A percentile compares a stretch with the other conserved stretches of the same genome.
Evolutionary conservation across 2,797 vertebrate genomes (phyloP).

Genomic region (Eospalax fontanierii): DNA sequence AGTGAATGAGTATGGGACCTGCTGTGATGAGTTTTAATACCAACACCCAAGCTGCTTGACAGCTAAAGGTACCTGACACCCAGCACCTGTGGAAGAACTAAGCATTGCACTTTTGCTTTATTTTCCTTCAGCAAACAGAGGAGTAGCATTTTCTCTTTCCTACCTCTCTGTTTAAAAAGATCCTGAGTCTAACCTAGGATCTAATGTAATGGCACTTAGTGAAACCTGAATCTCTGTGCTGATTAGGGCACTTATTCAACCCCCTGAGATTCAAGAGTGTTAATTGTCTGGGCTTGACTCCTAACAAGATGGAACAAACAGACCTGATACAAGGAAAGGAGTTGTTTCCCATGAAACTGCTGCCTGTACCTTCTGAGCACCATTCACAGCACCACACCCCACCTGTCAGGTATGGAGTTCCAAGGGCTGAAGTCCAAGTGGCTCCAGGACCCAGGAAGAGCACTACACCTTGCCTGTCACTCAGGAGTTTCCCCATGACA

Average conservation of each 20-base stretch:
- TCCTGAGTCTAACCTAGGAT: neutral
- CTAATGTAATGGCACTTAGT: neutral
- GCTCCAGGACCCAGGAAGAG: conserved; percentile 4
- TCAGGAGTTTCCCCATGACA: neutral
- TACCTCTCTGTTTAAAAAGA: neutral
- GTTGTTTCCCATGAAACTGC: neutral
- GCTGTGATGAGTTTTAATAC: neutral
- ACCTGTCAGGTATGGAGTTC: neutral
- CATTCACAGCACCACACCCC: neutral
- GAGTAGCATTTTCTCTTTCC: neutral
- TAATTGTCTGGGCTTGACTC: neutral
- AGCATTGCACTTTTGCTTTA: neutral
- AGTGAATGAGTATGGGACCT: neutral
- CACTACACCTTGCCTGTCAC: neutral
- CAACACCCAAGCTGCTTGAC: neutral
- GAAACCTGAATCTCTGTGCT: neutral
- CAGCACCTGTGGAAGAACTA: neutral
- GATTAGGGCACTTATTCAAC: neutral
- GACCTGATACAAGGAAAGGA: neutral
- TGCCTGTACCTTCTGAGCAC: neutral
- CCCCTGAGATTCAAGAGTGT: neutral
- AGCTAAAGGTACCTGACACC: neutral
- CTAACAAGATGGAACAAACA: neutral
- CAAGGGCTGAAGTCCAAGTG: neutral
- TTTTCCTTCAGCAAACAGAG: neutral